Percentiles rank a stretch among this genome's conserved stretches.
Evolutionary conservation across 2,113 vertebrate species (phyloP).

Genomic region (Silurus asotus): DNA sequence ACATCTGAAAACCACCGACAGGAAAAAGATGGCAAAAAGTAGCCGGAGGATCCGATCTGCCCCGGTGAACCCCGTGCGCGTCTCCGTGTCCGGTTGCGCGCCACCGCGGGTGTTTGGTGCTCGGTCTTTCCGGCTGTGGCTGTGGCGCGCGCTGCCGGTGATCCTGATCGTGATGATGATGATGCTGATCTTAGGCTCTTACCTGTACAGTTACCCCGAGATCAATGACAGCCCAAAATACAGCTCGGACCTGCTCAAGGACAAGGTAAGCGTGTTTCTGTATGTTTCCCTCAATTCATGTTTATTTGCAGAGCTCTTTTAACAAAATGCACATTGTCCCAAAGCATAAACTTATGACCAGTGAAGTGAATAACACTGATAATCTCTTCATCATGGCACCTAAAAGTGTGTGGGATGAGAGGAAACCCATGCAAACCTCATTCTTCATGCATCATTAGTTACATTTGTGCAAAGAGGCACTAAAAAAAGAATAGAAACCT

Average conservation of each 20-base stretch:
- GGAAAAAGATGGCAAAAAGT: slow-evolving; percentile 65
- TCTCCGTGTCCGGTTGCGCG: not conserved
- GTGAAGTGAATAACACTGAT: too few species aligned
- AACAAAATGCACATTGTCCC: too few species aligned
- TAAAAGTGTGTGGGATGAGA: not conserved
- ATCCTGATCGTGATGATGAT: slow-evolving; percentile 67
- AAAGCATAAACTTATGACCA: too few species aligned
- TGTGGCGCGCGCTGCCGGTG: slow-evolving; percentile 66
- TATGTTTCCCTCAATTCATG: not conserved
- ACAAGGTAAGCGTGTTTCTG: slow-evolving; percentile 63
- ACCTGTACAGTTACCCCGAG: slow-evolving; percentile 64
- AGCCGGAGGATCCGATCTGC: slow-evolving; percentile 63
- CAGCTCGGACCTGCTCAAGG: slow-evolving; percentile 58
- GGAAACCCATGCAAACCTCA: not conserved
- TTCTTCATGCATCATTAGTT: too few species aligned
- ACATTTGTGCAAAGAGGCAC: too few species aligned
- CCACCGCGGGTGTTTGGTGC: slow-evolving; percentile 12
- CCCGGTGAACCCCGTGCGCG: slow-evolving; percentile 48
- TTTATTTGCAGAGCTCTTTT: too few species aligned
- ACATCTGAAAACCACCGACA: too few species aligned
- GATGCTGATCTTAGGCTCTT: slow-evolving; percentile 66
- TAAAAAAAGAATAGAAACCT: too few species aligned
- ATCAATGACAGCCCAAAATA: slow-evolving; percentile 41
- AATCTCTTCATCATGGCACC: too few species aligned
- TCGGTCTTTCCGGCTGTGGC: slow-evolving; percentile 56